Base-by-base conservation (phyloP, 1,140 invertebrate genomes). In the Drosophila lowei region DNA sequence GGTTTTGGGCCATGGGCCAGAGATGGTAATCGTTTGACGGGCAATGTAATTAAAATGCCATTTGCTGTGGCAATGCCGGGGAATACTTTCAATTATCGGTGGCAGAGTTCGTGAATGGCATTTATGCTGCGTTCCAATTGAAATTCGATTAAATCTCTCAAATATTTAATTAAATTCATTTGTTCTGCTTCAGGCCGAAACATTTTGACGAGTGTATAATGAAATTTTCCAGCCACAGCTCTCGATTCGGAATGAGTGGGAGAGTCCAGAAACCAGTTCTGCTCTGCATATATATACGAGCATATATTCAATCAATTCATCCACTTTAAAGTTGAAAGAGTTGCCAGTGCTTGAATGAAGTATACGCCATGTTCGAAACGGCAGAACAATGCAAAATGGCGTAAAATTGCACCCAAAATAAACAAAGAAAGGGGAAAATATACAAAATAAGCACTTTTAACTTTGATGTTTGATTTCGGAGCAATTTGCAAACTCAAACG, bases 21-120 rank as follows among this genome's bases (percentile, higher is more conserved):
- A n/a, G 44, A 15, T 53, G 7, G 30, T 9, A 38, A 53, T 53
- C 15, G 30, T 38, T 28, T 18, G 16, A 11, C 21, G 34, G 48
- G 42, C 65, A 83, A 83, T 83, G 43, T 59, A 78, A 83, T 83
- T 83, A 62, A 65, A 83, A 71, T 73, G 49, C 49, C 61, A 71
- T 71, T 65, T 66, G 43, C 57, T 56, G 60, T 42, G 23, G 60
- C 72, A 77, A 77, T 73, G 56, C 68, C 57, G 41, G 57, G 57
- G 50, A 60, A 74, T 54, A 57, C 59, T 77, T 72, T 77, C 62
- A 81, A 73, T 80, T 81, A 72, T 72, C 62, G 41, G 44, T 30
- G 28, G 38, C 34, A 38, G 25, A 70, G 44, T 67, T 52, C 44
- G 58, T 49, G 50, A 73, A 65, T 70, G 58, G 62, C 77, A 77